These are phyloP conservation scores for Xiphophorus couchianus DNA, from an alignment of 2,113 vertebrate species.

Conservation along the genomic window DNA sequence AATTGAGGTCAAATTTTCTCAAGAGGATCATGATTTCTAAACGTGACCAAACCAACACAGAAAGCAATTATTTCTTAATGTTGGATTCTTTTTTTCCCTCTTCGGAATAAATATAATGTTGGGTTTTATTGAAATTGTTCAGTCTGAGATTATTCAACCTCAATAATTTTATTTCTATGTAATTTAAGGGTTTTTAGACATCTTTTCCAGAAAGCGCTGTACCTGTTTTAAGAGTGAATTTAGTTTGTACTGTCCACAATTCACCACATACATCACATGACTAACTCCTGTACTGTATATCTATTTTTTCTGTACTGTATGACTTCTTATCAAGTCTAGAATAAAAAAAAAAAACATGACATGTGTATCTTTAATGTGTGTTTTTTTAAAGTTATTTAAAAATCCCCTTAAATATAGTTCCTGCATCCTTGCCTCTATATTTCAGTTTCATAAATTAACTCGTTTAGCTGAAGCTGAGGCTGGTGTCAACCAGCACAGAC, in stretches of 20 bases:
- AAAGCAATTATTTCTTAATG: no score
- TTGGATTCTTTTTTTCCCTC: neutral
- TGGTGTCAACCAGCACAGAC: constrained; percentile 8
- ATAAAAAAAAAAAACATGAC: constrained; percentile 1
- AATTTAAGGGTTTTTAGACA: neutral
- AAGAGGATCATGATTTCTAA: no score
- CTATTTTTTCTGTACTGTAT: constrained; percentile 12
- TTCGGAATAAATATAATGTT: neutral
- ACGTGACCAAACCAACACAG: no score
- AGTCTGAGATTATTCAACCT: neutral
- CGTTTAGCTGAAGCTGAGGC: constrained; percentile 6
- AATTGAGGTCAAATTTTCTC: no score
- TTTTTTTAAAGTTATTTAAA: neutral
- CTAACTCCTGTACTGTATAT: neutral
- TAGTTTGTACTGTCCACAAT: constrained; percentile 7
- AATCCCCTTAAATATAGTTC: neutral
- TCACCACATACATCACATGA: neutral
- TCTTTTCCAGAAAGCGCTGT: neutral
- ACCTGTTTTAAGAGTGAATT: neutral
- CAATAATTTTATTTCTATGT: no score
- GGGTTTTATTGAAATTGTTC: neutral
- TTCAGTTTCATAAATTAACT: neutral
- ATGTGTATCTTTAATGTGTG: neutral
- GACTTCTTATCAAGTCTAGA: neutral
- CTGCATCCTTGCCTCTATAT: neutral